Evolutionary conservation across 2,888 invertebrate genomes (phyloP).

Genomic region (Orthonychiurus folsomi): DNA sequence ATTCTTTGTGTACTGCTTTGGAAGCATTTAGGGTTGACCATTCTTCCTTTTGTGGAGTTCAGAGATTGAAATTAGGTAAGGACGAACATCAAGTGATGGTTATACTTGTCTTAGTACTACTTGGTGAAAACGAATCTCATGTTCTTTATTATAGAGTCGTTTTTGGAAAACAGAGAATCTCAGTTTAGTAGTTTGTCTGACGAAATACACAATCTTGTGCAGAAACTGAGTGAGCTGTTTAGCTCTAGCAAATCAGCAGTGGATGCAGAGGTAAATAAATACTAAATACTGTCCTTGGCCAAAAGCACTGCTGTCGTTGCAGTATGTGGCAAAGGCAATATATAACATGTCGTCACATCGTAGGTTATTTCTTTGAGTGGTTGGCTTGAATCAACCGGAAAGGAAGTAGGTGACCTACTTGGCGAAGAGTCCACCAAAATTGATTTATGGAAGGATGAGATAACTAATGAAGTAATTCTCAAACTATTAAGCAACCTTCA

Average conservation of each 20-base stretch:
- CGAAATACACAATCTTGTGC: background rate
- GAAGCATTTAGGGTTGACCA: constrained; percentile 20
- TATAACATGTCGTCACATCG: too few relatives aligned
- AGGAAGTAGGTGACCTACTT: background rate
- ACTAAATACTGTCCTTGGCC: background rate
- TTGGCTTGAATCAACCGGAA: background rate
- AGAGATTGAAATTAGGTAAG: constrained; percentile 17
- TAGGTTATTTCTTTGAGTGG: background rate
- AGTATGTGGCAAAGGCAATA: too few relatives aligned
- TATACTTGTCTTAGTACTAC: background rate
- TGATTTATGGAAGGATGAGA: background rate
- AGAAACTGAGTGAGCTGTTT: background rate
- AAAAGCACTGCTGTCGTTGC: too few relatives aligned
- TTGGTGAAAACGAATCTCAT: background rate
- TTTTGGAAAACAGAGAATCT: constrained; percentile 1
- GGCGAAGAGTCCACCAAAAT: background rate
- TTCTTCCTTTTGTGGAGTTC: constrained; percentile 17
- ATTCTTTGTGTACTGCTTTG: constrained; percentile 11
- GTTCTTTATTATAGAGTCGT: constrained; percentile 1
- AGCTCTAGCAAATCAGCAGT: background rate
- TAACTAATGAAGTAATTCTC: background rate
- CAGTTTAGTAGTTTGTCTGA: background rate
- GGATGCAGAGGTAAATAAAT: background rate
- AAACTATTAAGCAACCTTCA: background rate
- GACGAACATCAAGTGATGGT: background rate